Percentiles rank a stretch among this genome's conserved stretches.
These are phyloP conservation scores for Glareola pratincola DNA, from an alignment of 2,113 vertebrate species.

Conservation along the genomic window DNA sequence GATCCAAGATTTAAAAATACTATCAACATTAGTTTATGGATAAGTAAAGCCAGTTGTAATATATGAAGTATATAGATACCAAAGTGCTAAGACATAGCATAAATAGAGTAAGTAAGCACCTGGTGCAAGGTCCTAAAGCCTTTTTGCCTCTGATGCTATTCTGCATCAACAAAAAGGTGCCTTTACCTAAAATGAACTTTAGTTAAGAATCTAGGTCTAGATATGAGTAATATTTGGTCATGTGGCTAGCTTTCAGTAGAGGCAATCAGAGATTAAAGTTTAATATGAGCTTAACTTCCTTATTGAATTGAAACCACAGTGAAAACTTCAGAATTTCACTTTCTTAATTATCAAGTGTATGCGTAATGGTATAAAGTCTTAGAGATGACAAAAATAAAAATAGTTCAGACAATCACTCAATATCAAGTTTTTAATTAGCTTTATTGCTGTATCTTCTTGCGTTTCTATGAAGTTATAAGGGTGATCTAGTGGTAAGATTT, in stretches of 20 bases:
- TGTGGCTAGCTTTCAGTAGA: neutral
- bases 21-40: neutral
- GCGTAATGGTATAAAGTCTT: neutral
- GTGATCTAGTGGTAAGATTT: neutral
- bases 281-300: neutral
- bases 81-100: fast-evolving
- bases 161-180: neutral
- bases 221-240: neutral
- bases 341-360: neutral
- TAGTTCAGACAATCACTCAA: neutral
- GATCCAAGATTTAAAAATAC: neutral
- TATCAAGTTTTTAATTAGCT: neutral
- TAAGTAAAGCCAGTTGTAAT: neutral
- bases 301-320: neutral
- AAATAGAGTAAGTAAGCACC: neutral
- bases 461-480: neutral
- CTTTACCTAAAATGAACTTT: neutral
- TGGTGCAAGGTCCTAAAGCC: neutral
- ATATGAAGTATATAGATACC: neutral
- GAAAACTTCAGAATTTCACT: neutral
- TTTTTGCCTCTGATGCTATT: neutral
- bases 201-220: neutral
- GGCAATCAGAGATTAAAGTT: neutral
- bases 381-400: neutral
- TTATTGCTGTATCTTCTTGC: neutral